A percentile compares a stretch with the other conserved stretches of the same genome.
Evolutionary conservation across 2,113 vertebrate species (phyloP).

Genomic region (Pandion haliaetus): DNA sequence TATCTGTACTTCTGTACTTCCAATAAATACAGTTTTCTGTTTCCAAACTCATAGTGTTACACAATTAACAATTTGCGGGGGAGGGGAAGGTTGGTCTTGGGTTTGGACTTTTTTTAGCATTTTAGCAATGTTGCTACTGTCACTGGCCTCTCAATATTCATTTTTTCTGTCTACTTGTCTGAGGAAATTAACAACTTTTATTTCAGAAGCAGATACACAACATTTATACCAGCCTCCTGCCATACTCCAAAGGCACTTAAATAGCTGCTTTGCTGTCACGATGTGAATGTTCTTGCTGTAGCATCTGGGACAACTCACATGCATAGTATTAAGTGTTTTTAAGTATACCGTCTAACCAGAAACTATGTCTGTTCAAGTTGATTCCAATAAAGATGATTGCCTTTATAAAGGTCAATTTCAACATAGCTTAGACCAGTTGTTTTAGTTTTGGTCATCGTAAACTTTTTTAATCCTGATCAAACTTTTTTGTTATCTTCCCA

Average conservation of each 20-base stretch:
- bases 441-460: not conserved
- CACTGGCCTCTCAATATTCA: not conserved
- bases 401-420: not conserved
- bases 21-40: not conserved
- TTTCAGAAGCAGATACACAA: not conserved
- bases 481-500: not conserved
- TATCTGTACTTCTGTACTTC: not conserved
- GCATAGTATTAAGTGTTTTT: not conserved
- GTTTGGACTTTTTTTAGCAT: not conserved
- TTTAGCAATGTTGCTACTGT: not conserved
- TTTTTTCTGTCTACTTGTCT: not conserved
- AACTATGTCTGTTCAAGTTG: not conserved
- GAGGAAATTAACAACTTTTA: not conserved
- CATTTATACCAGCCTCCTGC: not conserved
- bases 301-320: not conserved
- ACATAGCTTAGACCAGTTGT: not conserved
- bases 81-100: rapidly evolving
- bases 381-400: not conserved
- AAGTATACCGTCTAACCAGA: not conserved
- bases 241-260: not conserved
- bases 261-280: not conserved
- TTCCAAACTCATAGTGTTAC: not conserved
- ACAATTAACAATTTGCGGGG: rapidly evolving
- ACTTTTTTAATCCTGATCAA: not conserved
- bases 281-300: not conserved